Base-by-base conservation (phyloP, 2,888 invertebrate genomes). In the Beris morrisii region DNA sequence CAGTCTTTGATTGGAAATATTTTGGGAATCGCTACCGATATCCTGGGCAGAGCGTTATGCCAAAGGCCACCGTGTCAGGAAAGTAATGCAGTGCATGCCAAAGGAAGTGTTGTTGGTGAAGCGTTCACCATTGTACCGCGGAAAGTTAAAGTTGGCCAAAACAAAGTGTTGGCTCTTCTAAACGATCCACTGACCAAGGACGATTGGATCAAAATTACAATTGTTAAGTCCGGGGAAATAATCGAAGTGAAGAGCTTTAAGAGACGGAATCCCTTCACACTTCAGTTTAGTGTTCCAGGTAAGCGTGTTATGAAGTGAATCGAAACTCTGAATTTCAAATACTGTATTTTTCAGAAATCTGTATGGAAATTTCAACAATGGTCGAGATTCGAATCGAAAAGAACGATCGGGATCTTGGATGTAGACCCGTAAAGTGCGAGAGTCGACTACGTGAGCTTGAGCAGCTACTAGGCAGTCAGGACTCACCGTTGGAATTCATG, bases 371-470 rank as follows among this genome's bases (percentile, higher is more conserved):
- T 1, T 93, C 92, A 2, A 90, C 91, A 81, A 84, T 92, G 74
- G 89, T 93, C 12, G 90, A 90, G 77, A 87, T 94, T 38, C 85
- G 90, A 53, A 89, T 94, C 48, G 89, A 89, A 75, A 90, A 91
- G 76, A 93, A 93, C 75, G 91, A 91, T 4, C 87, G 87, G 74
- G 85, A 90, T 5, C 83, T 93, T 28, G 94, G 94, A 0, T 85
- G 89, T 52, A 82, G 92, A n/a, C 92, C 92, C 73, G 88, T 94
- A 72, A 94, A 94, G 78, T 94, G 93, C 79, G 93, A 93, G 81
- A 93, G 92, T 74, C 85, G 91, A 65, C 83, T 93, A 63, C 83
- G 92, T 43, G 93, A 94, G 76, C 81, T 94, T 64, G 93, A 92
- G 76, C 92, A 92, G 74, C 83, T 94, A 73, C 82, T 94, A 64